Evolutionary conservation across 2,113 vertebrate genomes (phyloP).

Genomic region (Rallus limicola): DNA sequence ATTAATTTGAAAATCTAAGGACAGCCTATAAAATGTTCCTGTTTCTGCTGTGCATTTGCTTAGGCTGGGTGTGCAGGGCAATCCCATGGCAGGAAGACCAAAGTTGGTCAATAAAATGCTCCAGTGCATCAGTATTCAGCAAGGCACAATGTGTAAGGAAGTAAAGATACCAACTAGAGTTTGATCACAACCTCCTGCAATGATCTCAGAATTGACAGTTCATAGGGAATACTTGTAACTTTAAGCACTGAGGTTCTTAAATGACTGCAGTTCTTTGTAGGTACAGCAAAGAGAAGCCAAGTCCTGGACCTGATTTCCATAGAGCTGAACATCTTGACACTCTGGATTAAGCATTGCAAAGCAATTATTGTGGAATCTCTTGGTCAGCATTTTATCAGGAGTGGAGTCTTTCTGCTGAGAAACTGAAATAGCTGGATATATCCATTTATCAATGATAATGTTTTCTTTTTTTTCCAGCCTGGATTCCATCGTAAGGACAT

Average conservation of each 20-base stretch:
- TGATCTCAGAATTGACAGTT: background rate
- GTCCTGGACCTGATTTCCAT: background rate
- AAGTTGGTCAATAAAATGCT: background rate
- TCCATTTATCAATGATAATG: slow-evolving; percentile 57
- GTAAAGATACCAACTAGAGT: background rate
- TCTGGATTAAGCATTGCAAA: background rate
- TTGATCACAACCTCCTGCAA: background rate
- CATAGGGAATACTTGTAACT: background rate
- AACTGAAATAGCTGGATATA: slow-evolving; percentile 10
- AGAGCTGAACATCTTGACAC: background rate
- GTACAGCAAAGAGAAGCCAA: background rate
- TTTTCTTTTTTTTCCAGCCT: slow-evolving; percentile 40
- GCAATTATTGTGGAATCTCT: slow-evolving; percentile 7
- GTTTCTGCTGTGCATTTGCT: background rate
- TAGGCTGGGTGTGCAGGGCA: background rate
- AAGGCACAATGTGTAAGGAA: background rate
- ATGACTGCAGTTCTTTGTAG: background rate
- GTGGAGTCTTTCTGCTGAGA: background rate
- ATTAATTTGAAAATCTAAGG: background rate
- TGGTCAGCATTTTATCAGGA: slow-evolving; percentile 44
- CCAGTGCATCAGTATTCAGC: background rate
- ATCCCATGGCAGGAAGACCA: background rate
- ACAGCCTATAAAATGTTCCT: background rate
- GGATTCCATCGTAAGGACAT: slow-evolving; percentile 63
- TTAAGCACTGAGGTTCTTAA: background rate